A percentile compares a stretch with the other conserved stretches of the same genome.
Conservation (phyloP, 2,797 vertebrate species). For the Acrossocheilus fasciatus region DNA sequence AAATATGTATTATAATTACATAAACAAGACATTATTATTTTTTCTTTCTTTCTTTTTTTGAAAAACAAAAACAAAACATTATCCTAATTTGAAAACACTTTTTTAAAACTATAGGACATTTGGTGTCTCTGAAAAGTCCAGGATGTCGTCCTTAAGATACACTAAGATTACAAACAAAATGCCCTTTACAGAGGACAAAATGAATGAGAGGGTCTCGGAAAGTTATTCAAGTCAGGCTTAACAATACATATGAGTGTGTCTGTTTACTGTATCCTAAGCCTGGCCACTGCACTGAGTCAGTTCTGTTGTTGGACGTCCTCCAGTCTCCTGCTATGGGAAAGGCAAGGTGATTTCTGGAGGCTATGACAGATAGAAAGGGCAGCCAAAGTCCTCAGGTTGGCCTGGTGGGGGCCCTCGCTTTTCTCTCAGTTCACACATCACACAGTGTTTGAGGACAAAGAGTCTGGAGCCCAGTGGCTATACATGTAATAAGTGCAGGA, state of each 20-base stretch:
- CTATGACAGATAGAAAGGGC: constrained; percentile 50
- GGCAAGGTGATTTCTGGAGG: constrained; percentile 59
- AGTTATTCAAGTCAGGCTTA: constrained; percentile 20
- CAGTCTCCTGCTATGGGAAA: constrained; percentile 50
- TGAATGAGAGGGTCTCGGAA: background rate
- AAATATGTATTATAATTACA: no score
- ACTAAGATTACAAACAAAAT: constrained; percentile 4
- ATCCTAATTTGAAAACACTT: no score
- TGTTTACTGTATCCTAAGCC: constrained; percentile 28
- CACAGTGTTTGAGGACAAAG: constrained; percentile 47
- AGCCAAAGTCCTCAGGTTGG: constrained; percentile 45
- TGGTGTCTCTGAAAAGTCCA: background rate
- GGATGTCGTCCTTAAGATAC: background rate
- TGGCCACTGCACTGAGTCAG: constrained; percentile 6
- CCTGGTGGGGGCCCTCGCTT: constrained; percentile 20
- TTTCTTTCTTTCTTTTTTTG: background rate
- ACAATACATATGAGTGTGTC: background rate
- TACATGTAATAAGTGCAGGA: background rate
- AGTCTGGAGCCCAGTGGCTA: constrained; percentile 17
- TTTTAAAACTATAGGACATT: background rate
- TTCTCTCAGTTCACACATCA: constrained; percentile 50
- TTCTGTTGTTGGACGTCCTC: constrained; percentile 58
- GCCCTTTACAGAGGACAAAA: background rate
- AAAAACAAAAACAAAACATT: background rate
- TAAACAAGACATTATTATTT: no score